phyloP scores from a whole-genome alignment of 2,888 invertebrate species.

The Pocota personata region DNA sequence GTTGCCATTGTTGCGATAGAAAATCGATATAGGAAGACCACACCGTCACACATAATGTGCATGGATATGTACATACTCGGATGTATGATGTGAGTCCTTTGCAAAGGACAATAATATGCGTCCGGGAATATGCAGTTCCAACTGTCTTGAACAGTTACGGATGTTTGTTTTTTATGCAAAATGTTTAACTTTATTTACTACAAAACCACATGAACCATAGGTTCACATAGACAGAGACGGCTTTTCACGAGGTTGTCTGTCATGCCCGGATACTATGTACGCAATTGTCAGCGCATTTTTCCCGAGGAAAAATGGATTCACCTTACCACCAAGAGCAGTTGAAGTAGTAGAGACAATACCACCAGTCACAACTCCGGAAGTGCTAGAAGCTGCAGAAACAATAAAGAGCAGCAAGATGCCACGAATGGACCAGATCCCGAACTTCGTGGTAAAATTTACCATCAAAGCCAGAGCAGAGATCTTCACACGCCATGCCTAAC shows the following conservation, averaged over 20 bases:
- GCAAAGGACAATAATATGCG: not conserved
- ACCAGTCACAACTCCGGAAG: too few species aligned
- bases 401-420: too few species aligned
- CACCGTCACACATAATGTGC: not conserved
- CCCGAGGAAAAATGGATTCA: too few species aligned
- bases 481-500: too few species aligned
- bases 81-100: not conserved
- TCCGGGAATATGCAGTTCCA: slow-evolving; percentile 11
- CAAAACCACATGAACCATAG: not conserved
- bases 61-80: not conserved
- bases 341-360: too few species aligned
- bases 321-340: too few species aligned
- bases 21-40: slow-evolving; percentile 37
- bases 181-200: slow-evolving; percentile 36
- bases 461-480: too few species aligned
- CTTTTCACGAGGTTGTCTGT: not conserved
- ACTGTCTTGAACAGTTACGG: slow-evolving; percentile 35
- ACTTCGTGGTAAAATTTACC: too few species aligned
- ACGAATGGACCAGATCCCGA: too few species aligned
- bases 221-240: not conserved
- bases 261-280: too few species aligned
- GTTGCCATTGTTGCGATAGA: slow-evolving; percentile 27
- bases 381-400: too few species aligned
- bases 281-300: too few species aligned
- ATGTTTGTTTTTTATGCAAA: slow-evolving; percentile 51